A percentile compares a stretch with the other conserved stretches of the same genome.
phyloP scores from a whole-genome alignment of 2,797 vertebrate species.

The Cyprinodon diabolis region DNA sequence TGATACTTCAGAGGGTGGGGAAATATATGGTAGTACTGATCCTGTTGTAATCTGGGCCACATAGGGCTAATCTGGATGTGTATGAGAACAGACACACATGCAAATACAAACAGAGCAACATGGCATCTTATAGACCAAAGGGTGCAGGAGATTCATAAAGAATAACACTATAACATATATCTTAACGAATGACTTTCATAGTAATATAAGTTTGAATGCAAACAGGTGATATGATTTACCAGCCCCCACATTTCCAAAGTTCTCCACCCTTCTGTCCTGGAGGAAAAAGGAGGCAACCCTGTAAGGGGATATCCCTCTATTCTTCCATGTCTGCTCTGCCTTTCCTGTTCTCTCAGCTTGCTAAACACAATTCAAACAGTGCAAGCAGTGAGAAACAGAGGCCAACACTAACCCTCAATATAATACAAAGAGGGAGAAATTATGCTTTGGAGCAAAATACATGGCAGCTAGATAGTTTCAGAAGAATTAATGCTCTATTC shows the following conservation, averaged over 20 bases:
- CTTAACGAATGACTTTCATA: constrained; percentile 24
- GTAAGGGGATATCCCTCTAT: constrained; percentile 88
- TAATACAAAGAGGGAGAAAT: constrained; percentile 15
- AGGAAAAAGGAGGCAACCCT: constrained; percentile 81
- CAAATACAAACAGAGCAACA: constrained; percentile 5
- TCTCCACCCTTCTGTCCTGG: constrained; percentile 72
- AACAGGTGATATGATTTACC: constrained; percentile 72
- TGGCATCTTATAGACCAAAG: constrained; percentile 15
- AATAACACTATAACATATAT: constrained; percentile 4
- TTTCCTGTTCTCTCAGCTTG: constrained; percentile 84
- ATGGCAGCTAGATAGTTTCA: not conserved
- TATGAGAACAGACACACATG: constrained; percentile 16
- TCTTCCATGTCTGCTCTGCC: constrained; percentile 81
- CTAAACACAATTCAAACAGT: constrained; percentile 81
- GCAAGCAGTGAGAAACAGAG: constrained; percentile 24
- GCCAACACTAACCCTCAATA: constrained; percentile 39
- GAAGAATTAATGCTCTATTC: constrained; percentile 41
- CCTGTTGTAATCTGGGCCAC: constrained; percentile 77
- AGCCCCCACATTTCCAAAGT: constrained; percentile 57
- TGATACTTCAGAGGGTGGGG: constrained; percentile 49
- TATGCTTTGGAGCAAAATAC: not conserved
- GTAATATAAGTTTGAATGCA: constrained; percentile 9
- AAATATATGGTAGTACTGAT: constrained; percentile 67
- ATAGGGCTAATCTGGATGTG: constrained; percentile 74
- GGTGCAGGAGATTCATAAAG: constrained; percentile 1